Conservation (phyloP, 1,140 invertebrate genomes). For the Zaprionus ornatus region DNA sequence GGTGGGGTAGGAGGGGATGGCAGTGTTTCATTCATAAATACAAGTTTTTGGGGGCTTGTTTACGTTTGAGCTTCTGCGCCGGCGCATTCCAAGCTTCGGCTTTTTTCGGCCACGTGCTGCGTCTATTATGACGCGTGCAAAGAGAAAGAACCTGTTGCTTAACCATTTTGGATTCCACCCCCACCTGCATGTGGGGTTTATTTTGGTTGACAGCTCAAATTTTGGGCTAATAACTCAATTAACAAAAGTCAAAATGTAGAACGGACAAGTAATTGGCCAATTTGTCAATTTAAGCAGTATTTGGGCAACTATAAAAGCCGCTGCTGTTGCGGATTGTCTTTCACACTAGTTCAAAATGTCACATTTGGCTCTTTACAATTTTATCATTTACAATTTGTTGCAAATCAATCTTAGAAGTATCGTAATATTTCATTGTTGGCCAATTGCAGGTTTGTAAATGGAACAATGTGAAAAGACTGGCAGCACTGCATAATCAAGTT, state of each 20-base stretch:
- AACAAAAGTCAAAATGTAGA: neutral
- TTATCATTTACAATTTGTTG: constrained; percentile 71
- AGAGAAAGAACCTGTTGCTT: constrained; percentile 24
- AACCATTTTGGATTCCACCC: constrained; percentile 11
- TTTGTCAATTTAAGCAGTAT: neutral
- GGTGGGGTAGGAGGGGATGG: neutral
- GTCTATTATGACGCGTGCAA: constrained; percentile 12
- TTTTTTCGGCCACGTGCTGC: constrained; percentile 21
- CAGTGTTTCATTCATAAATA: constrained; percentile 72
- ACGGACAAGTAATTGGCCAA: constrained; percentile 32
- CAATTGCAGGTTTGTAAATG: constrained; percentile 24
- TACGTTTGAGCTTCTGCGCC: constrained; percentile 62
- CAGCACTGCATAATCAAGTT: neutral
- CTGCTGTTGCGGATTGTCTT: no score
- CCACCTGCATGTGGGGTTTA: neutral
- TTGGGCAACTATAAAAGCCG: constrained; percentile 55
- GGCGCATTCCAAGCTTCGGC: constrained; percentile 31
- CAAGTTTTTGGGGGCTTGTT: constrained; percentile 54
- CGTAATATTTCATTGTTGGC: constrained; percentile 72
- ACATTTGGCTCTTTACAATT: constrained; percentile 41
- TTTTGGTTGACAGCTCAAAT: constrained; percentile 54
- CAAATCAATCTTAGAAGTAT: constrained; percentile 53
- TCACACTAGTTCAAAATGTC: constrained; percentile 34
- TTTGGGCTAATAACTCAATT: constrained; percentile 51
- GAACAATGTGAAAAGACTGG: neutral